phyloP scores from a whole-genome alignment of 2,888 invertebrate genomes.

The Trachelus stipa region DNA sequence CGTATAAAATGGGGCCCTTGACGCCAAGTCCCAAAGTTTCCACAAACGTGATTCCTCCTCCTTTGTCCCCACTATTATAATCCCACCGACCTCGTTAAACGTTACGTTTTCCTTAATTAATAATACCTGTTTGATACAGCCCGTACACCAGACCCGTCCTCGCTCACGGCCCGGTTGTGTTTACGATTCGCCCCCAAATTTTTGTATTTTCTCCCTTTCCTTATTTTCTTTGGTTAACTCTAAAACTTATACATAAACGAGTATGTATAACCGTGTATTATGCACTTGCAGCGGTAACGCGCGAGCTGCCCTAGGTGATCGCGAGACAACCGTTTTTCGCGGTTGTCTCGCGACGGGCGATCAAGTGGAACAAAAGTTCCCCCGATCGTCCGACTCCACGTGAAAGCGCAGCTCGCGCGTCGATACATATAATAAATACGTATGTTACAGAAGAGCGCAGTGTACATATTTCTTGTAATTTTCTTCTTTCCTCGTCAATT shows the following conservation, averaged over 20 bases:
- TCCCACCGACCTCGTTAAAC: neutral
- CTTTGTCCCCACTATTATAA: neutral
- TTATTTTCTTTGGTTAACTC: neutral
- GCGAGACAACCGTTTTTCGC: neutral
- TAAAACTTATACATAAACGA: slow-evolving; percentile 10
- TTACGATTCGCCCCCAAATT: neutral
- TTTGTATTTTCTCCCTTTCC: neutral
- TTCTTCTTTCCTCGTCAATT: neutral
- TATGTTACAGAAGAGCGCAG: slow-evolving; percentile 8
- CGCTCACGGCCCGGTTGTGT: slow-evolving; percentile 11
- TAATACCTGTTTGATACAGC: slow-evolving; percentile 9
- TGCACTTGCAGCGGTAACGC: slow-evolving; percentile 3
- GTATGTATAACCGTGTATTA: slow-evolving; percentile 12
- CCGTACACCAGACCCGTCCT: slow-evolving; percentile 11
- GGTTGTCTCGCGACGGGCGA: slow-evolving; percentile 1
- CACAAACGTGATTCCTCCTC: neutral
- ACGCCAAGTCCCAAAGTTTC: neutral
- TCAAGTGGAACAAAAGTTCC: neutral
- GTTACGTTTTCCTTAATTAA: slow-evolving; percentile 1
- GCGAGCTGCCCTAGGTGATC: slow-evolving; percentile 4
- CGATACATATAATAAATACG: slow-evolving; percentile 4
- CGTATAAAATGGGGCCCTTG: neutral
- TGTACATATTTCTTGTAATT: neutral
- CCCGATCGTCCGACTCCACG: neutral
- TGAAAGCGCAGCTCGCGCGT: neutral